Evolutionary conservation across 2,888 invertebrate species (phyloP).

Genomic region (Drosophila borealis): DNA sequence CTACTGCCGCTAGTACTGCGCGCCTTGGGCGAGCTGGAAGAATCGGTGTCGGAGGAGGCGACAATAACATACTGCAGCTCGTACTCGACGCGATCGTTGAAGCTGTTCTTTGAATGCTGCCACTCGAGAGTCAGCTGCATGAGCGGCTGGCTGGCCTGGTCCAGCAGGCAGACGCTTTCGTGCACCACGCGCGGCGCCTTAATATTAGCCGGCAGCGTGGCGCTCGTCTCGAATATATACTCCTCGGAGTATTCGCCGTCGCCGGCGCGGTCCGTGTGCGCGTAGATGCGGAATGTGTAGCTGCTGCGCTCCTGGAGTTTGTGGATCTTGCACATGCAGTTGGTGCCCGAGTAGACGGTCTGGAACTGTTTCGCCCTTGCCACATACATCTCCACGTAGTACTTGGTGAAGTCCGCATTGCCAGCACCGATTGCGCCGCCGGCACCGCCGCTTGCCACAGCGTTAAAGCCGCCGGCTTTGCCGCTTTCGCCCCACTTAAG

Average conservation of each 20-base stretch:
- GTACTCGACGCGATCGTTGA: constrained; percentile 90
- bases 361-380: constrained; percentile 88
- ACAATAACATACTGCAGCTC: constrained; percentile 89
- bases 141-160: constrained; percentile 85
- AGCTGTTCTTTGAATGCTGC: constrained; percentile 87
- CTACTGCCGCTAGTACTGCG: constrained; percentile 45
- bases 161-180: constrained; percentile 79
- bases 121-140: constrained; percentile 87
- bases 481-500: constrained; percentile 93
- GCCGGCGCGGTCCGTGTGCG: constrained; percentile 92
- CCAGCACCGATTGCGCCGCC: neutral
- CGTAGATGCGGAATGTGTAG: constrained; percentile 94
- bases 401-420: constrained; percentile 89
- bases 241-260: constrained; percentile 91
- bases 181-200: constrained; percentile 89
- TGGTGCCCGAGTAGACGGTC: constrained; percentile 91
- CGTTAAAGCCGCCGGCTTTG: constrained; percentile 86
- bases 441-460: neutral
- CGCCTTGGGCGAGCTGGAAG: constrained; percentile 45
- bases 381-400: constrained; percentile 93
- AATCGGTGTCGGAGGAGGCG: constrained; percentile 78
- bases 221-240: constrained; percentile 89
- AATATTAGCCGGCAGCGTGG: constrained; percentile 92
- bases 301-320: constrained; percentile 92
- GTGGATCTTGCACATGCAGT: constrained; percentile 91